Evolutionary conservation across 2,888 invertebrate species (phyloP).

Genomic region (Apamea sordens): DNA sequence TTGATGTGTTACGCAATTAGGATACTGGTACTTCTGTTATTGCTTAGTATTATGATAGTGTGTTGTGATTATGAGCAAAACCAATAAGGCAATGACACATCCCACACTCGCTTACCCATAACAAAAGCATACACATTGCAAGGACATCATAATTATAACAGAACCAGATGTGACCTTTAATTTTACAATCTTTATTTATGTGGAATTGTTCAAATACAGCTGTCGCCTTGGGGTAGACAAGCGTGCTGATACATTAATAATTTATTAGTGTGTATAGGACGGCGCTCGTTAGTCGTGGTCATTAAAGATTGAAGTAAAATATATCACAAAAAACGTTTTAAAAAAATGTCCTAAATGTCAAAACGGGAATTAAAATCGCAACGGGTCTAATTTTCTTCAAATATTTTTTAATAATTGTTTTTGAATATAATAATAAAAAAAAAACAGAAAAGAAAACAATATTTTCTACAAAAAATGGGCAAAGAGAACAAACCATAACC

Average conservation of each 20-base stretch:
- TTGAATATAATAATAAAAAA: not conserved
- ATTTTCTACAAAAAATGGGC: not conserved
- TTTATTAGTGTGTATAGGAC: conserved; percentile 22
- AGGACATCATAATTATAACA: conserved; percentile 34
- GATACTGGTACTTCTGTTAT: too few relatives aligned
- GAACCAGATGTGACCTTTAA: conserved; percentile 77
- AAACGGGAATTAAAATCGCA: not conserved
- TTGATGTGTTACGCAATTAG: too few relatives aligned
- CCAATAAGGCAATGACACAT: not conserved
- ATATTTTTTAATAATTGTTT: not conserved
- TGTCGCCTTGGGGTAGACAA: conserved; percentile 68
- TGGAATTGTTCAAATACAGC: conserved; percentile 63
- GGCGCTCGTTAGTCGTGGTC: conserved; percentile 10
- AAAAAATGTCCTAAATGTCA: too few relatives aligned
- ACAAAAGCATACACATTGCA: conserved; percentile 20
- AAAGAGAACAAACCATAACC: conserved; percentile 65
- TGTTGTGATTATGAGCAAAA: conserved; percentile 5
- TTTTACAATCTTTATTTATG: conserved; percentile 53
- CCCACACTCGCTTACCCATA: not conserved
- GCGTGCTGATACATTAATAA: conserved; percentile 15
- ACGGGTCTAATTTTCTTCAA: not conserved
- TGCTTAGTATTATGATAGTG: not conserved
- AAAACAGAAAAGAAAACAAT: not conserved
- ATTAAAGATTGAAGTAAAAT: not conserved
- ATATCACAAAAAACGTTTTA: not conserved